Conservation (phyloP, 2,113 vertebrate genomes). For the Thamnaconus septentrionalis region DNA sequence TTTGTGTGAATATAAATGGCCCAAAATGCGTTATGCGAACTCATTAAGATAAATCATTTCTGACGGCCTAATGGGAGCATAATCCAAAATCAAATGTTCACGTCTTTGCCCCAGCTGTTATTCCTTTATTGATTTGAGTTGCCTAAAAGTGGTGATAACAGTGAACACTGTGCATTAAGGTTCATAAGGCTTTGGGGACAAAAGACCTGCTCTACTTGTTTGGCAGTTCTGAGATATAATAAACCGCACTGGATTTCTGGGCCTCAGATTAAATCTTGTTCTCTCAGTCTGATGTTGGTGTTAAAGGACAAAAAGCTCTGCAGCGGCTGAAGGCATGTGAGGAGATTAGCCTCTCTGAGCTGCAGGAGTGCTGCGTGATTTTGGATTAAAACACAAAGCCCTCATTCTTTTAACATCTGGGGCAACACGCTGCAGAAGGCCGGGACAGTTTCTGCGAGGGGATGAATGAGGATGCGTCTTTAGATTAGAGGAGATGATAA, state of each 20-base stretch:
- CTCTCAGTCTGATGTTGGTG: constrained; percentile 14
- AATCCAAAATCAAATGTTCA: background rate
- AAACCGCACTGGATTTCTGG: background rate
- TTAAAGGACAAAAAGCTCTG: constrained; percentile 12
- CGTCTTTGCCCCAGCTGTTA: too few relatives aligned
- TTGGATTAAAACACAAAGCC: constrained; percentile 58
- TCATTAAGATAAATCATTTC: constrained; percentile 4
- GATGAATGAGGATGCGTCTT: constrained; percentile 5
- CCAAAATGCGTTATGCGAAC: background rate
- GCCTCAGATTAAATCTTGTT: constrained; percentile 25
- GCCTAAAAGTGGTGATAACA: too few relatives aligned
- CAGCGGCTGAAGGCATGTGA: constrained; percentile 17
- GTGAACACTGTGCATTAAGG: background rate
- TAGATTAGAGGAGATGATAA: constrained; percentile 3
- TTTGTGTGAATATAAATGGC: background rate
- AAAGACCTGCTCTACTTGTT: constrained; percentile 1
- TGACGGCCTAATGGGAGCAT: constrained; percentile 1
- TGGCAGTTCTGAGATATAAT: background rate
- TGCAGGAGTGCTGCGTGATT: constrained; percentile 23
- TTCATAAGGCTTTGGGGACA: too few relatives aligned
- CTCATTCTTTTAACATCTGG: constrained; percentile 42
- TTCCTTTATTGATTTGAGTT: too few relatives aligned
- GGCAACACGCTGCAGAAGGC: constrained; percentile 38
- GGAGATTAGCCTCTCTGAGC: constrained; percentile 33
- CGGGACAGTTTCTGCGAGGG: constrained; percentile 50